Conservation (phyloP, 92 coral and sea anemone species). For the Desmophyllum pertusum region DNA sequence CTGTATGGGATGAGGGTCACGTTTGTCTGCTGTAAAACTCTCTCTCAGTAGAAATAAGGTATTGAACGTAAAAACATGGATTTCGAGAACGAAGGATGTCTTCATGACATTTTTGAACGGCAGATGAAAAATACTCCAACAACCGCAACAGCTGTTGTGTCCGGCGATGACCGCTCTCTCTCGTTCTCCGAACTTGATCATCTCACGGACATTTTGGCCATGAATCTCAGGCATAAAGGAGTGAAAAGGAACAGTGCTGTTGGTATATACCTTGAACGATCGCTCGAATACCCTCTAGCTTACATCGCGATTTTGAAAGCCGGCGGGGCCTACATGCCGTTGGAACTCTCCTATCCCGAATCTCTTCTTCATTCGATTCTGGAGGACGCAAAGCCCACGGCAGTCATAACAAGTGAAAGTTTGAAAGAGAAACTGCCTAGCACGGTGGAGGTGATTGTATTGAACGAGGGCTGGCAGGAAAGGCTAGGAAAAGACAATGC, state of each 20-base stretch:
- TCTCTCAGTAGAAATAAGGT: background rate
- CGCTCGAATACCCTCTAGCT: conserved; percentile 79
- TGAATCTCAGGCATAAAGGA: conserved; percentile 75
- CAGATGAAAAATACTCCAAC: conserved; percentile 74
- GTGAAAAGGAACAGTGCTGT: conserved; percentile 74
- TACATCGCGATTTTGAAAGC: conserved; percentile 81
- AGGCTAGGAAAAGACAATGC: conserved; percentile 66
- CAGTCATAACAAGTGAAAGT: conserved; percentile 63
- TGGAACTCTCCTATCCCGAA: conserved; percentile 82
- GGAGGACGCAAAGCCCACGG: conserved; percentile 79
- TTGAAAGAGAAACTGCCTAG: conserved; percentile 64
- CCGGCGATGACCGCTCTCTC: conserved; percentile 77
- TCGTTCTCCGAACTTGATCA: conserved; percentile 71
- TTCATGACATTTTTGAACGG: conserved; percentile 77
- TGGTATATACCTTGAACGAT: conserved; percentile 77
- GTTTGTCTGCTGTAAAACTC: background rate
- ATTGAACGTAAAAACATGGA: conserved; percentile 46
- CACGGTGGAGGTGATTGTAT: conserved; percentile 51
- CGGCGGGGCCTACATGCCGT: conserved; percentile 87
- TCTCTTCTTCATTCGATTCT: conserved; percentile 67
- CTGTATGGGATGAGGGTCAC: background rate
- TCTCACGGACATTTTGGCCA: conserved; percentile 71
- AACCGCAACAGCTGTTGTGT: conserved; percentile 73
- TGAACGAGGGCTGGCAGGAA: conserved; percentile 75
- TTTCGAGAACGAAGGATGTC: conserved; percentile 76